Conservation (phyloP, 2,888 invertebrate species). For the Tridacna gigas region DNA sequence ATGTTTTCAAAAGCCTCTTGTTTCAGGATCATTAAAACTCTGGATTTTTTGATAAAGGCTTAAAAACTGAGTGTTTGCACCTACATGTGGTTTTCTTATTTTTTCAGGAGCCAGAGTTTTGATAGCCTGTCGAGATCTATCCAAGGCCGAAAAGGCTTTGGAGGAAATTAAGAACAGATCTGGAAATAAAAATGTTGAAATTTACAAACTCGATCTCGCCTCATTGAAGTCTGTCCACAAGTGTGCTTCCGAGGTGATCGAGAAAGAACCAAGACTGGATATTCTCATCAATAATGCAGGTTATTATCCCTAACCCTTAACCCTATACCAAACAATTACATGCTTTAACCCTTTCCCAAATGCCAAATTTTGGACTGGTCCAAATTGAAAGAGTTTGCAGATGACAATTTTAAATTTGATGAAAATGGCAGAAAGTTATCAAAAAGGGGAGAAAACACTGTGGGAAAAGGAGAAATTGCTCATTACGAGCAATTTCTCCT, state of each 20-base stretch:
- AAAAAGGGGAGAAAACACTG: too few relatives aligned
- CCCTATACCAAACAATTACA: too few relatives aligned
- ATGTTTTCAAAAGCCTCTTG: neutral
- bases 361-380: too few relatives aligned
- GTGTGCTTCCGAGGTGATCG: slow-evolving; percentile 66
- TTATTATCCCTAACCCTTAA: slow-evolving; percentile 3
- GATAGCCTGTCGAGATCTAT: slow-evolving; percentile 79
- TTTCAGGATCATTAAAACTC: neutral
- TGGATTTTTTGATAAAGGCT: neutral
- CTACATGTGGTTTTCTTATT: neutral
- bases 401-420: too few relatives aligned
- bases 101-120: slow-evolving; percentile 78
- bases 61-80: neutral
- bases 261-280: slow-evolving; percentile 83
- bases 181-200: slow-evolving; percentile 65
- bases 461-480: too few relatives aligned
- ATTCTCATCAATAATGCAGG: slow-evolving; percentile 82
- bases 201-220: slow-evolving; percentile 69
- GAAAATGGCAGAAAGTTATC: too few relatives aligned
- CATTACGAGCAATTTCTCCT: too few relatives aligned
- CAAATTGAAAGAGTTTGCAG: too few relatives aligned
- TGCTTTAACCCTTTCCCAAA: too few relatives aligned
- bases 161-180: slow-evolving; percentile 66
- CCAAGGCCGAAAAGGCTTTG: slow-evolving; percentile 74
- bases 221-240: slow-evolving; percentile 69